Conservation (phyloP, 2,797 vertebrate genomes). For the Vipera ursinii region DNA sequence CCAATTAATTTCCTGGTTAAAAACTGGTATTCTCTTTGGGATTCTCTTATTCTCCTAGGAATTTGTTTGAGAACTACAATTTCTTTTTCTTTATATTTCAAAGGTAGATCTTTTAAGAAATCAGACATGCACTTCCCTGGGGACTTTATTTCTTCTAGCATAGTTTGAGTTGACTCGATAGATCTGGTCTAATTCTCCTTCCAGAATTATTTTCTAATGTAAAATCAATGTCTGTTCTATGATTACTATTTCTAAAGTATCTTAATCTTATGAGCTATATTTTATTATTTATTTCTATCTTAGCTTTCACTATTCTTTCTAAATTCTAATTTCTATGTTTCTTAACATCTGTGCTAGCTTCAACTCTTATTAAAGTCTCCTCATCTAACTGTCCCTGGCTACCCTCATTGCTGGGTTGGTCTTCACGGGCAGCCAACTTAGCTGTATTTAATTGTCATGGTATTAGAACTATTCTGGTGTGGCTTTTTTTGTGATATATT, state of each 20-base stretch:
- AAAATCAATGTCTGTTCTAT: neutral
- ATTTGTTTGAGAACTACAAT: too few relatives aligned
- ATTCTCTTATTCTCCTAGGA: too few relatives aligned
- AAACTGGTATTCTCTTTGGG: too few relatives aligned
- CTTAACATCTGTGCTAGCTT: neutral
- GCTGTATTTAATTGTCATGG: neutral
- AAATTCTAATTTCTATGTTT: neutral
- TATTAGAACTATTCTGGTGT: neutral
- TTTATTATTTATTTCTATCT: neutral
- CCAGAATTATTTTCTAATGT: neutral
- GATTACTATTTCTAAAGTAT: neutral
- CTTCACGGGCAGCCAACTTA: neutral
- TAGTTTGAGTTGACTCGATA: too few relatives aligned
- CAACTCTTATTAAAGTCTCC: neutral
- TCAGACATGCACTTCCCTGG: too few relatives aligned
- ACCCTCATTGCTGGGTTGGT: neutral
- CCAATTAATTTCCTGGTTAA: too few relatives aligned
- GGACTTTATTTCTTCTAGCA: too few relatives aligned
- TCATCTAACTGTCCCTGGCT: neutral
- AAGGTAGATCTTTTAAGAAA: too few relatives aligned
- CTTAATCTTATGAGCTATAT: neutral
- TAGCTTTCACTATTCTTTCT: neutral
- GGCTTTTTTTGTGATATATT: neutral
- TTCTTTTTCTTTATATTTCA: too few relatives aligned
- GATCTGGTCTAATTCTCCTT: too few relatives aligned